Conservation (phyloP, 2,888 invertebrate genomes). For the Itoplectis maculator region DNA sequence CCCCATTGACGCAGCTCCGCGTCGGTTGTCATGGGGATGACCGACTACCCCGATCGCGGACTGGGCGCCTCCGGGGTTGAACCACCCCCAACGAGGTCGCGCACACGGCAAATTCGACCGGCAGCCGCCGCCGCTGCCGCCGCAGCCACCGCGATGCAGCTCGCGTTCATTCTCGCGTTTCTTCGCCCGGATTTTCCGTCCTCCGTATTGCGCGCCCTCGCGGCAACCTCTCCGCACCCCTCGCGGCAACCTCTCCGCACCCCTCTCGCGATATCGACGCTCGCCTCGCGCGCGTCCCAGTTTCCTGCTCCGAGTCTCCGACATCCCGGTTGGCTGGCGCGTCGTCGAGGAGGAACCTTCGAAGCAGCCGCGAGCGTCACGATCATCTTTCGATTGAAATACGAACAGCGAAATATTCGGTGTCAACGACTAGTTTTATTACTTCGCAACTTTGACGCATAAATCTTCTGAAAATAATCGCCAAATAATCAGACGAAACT, state of each 20-base stretch:
- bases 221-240: too few relatives aligned
- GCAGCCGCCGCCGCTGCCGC: constrained; percentile 35
- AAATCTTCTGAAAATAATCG: too few relatives aligned
- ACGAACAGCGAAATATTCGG: too few relatives aligned
- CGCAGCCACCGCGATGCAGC: too few relatives aligned
- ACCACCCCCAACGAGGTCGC: constrained; percentile 69
- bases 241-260: too few relatives aligned
- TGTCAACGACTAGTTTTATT: too few relatives aligned
- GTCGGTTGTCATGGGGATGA: constrained; percentile 74
- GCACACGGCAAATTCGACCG: constrained; percentile 49
- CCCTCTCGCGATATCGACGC: constrained; percentile 48
- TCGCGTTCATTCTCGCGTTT: background rate
- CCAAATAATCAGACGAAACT: too few relatives aligned
- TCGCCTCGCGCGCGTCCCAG: too few relatives aligned
- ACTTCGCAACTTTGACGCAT: too few relatives aligned
- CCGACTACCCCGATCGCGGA: constrained; percentile 58
- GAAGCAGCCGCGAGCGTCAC: too few relatives aligned
- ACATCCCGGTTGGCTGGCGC: constrained; percentile 64
- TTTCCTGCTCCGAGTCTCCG: constrained; percentile 54
- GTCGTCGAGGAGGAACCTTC: constrained; percentile 33
- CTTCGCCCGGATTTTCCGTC: constrained; percentile 3
- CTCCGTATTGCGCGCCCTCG: background rate
- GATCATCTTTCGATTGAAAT: too few relatives aligned
- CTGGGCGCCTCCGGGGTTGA: constrained; percentile 63
- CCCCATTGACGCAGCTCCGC: constrained; percentile 59